phyloP scores from a whole-genome alignment of 2,113 vertebrate species.

The Cyphomyrus discorhynchus region DNA sequence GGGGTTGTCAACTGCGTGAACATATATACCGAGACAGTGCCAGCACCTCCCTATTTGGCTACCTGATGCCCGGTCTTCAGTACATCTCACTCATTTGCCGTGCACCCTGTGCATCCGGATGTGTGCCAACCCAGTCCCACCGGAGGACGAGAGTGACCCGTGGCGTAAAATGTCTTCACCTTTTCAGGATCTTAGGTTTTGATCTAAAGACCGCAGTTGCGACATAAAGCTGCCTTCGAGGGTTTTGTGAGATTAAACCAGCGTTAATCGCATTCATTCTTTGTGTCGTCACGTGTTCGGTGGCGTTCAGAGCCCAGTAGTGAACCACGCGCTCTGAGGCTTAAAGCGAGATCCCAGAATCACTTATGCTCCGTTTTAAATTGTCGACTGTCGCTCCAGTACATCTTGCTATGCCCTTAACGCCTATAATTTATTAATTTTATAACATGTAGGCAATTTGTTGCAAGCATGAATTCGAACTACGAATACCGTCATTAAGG shows the following conservation, averaged over 20 bases:
- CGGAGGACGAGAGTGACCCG: background rate
- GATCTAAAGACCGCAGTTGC: background rate
- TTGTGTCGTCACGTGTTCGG: background rate
- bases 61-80: conserved; percentile 48
- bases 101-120: conserved; percentile 43
- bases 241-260: background rate
- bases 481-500: background rate
- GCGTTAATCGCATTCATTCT: background rate
- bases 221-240: background rate
- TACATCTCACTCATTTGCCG: conserved; percentile 49
- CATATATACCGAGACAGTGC: conserved; percentile 51
- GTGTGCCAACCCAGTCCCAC: background rate
- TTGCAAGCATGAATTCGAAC: background rate
- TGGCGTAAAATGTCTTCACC: background rate
- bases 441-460: background rate
- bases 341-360: background rate
- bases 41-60: conserved; percentile 53
- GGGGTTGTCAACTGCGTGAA: conserved; percentile 75
- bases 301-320: background rate
- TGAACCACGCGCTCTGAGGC: background rate
- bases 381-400: background rate
- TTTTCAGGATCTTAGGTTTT: background rate
- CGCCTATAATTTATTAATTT: background rate
- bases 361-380: background rate
- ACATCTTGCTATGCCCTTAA: background rate